Base-by-base conservation (phyloP, 2,797 vertebrate genomes). In the Enoplosus armatus region DNA sequence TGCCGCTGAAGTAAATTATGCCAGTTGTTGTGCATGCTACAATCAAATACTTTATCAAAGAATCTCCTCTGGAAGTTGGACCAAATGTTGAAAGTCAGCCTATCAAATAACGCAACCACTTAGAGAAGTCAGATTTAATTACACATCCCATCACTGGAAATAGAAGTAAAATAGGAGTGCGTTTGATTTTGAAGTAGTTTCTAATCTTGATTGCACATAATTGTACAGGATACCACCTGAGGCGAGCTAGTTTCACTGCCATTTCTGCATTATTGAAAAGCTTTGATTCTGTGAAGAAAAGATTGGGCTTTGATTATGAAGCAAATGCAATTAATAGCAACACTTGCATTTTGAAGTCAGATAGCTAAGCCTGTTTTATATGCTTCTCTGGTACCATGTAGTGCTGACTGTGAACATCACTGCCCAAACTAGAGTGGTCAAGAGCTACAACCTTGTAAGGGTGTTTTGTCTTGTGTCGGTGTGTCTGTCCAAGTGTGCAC, bases 121-220 rank as follows among this genome's bases (percentile, higher is more conserved):
- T 74, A 84, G 55, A 72, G 58, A 83, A 90, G 90, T 91, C 87
- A 86, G 87, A 77, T 90, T 89, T 89, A 91, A 92, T 94, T 89
- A 91, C 79, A 85, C 39, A 86, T 90, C 37, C 77, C 54, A 73
- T 86, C 83, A 75, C 64, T 83, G 85, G 84, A 87, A 89, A 88
- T 72, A 77, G 67, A 78, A 84, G 66, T 89, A 81, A 90, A 91
- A 84, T 51, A 76, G 16, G 70, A 79, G 64, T 68, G 87, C 26
- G 81, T 92, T 92, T 92, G 87, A 88, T 91, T 93, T 87, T 85
- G 81, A 92, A 91, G 85, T 83, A 77, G 87, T 91, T 93, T 92
- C 83, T 92, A 82, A 88, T 89, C 86, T 92, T 94, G 92, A 93
- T 92, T 94, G 90, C 87, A 76, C 78, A 84, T 94, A 93, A 94